These are phyloP conservation scores for Nomada flava DNA, from an alignment of 2,888 invertebrate genomes.

Conservation along the genomic window DNA sequence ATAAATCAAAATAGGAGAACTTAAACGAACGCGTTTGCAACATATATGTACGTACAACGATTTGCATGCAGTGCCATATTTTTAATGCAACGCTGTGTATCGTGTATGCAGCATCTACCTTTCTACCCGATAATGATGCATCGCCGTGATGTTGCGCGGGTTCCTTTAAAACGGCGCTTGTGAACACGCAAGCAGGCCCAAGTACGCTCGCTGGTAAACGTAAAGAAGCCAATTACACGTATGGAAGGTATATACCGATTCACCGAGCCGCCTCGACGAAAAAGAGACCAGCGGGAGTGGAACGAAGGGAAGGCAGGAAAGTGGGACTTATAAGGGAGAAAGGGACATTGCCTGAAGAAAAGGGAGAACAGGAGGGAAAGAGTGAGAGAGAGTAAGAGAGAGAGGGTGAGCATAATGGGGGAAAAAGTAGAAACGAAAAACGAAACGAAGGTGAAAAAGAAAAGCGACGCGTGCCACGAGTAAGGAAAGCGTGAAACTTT, in stretches of 20 bases:
- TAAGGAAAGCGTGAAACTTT: conserved; percentile 77
- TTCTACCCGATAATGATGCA: conserved; percentile 62
- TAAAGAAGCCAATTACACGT: conserved; percentile 60
- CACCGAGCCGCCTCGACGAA: conserved; percentile 22
- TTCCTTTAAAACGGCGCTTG: conserved; percentile 36
- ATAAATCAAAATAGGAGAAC: conserved; percentile 16
- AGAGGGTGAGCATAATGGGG: background rate
- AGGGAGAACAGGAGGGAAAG: background rate
- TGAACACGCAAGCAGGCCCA: conserved; percentile 55
- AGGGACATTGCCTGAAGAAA: background rate
- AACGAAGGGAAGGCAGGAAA: conserved; percentile 8
- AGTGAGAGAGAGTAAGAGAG: background rate
- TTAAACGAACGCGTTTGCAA: background rate
- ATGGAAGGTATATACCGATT: conserved; percentile 22
- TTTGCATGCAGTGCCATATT: conserved; percentile 17
- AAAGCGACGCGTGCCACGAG: conserved; percentile 61
- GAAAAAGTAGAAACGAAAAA: background rate
- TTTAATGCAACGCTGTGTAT: conserved; percentile 23
- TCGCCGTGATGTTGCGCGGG: conserved; percentile 53
- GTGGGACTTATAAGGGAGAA: conserved; percentile 22
- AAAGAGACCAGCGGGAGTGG: conserved; percentile 49
- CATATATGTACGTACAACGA: background rate
- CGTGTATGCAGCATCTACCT: conserved; percentile 42
- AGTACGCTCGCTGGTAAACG: conserved; percentile 54
- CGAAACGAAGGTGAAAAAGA: conserved; percentile 3